These are phyloP conservation scores for Artibeus lituratus DNA, from an alignment of 2,797 vertebrate species.

Conservation along the genomic window DNA sequence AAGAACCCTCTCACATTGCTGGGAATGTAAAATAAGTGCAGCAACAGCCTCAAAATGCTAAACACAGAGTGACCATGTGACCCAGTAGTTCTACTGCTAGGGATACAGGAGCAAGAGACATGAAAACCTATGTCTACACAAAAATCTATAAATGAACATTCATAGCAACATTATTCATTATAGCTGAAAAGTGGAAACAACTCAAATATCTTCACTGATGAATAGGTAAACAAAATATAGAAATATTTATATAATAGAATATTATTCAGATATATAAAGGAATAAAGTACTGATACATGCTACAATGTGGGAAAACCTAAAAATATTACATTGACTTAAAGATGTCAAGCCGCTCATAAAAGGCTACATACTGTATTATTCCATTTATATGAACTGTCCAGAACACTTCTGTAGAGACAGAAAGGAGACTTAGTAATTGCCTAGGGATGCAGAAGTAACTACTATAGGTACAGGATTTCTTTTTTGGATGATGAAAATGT, in stretches of 20 bases:
- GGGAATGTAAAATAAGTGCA: neutral
- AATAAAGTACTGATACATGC: neutral
- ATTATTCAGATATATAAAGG: neutral
- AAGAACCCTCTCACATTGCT: neutral
- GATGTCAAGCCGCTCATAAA: constrained; percentile 10
- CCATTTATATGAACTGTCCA: neutral
- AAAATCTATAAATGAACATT: neutral
- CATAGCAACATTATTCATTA: neutral
- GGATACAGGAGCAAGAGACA: neutral
- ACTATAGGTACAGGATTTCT: neutral
- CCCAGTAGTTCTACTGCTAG: neutral
- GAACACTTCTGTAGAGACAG: neutral
- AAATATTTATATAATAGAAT: neutral
- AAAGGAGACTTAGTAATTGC: neutral
- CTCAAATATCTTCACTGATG: neutral
- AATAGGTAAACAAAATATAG: neutral
- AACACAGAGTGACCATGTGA: neutral
- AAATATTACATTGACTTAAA: constrained; percentile 6
- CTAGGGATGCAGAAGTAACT: neutral
- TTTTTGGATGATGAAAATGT: neutral
- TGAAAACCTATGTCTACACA: neutral
- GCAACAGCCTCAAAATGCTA: neutral
- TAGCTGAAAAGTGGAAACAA: neutral
- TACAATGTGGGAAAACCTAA: neutral
- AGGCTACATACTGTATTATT: neutral